phyloP scores from a whole-genome alignment of 2,113 vertebrate species.

The Riparia riparia region DNA sequence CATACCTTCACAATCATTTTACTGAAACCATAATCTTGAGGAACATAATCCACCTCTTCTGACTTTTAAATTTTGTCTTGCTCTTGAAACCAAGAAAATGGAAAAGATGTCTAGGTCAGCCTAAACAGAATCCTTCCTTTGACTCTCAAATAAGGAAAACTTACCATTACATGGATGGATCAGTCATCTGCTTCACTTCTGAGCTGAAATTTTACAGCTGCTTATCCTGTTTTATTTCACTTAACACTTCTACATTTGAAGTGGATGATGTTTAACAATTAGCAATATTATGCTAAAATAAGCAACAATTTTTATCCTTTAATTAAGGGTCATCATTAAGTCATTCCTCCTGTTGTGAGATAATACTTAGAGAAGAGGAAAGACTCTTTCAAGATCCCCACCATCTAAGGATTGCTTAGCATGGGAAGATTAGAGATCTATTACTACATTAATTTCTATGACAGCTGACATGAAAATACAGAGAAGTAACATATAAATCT shows the following conservation, averaged over 20 bases:
- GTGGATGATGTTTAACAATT: background rate
- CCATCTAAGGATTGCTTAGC: background rate
- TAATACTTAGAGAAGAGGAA: background rate
- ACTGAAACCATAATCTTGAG: background rate
- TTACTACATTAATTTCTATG: background rate
- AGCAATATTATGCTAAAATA: slow-evolving; percentile 18
- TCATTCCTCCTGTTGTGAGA: background rate
- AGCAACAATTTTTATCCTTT: background rate
- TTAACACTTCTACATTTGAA: background rate
- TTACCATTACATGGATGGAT: background rate
- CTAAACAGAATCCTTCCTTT: background rate
- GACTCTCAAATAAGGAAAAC: background rate
- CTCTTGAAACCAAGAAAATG: background rate
- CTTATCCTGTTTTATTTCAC: background rate
- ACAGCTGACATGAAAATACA: background rate
- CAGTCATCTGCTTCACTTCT: background rate
- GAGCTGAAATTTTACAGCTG: slow-evolving; percentile 25
- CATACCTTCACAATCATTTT: background rate
- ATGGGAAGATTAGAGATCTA: background rate
- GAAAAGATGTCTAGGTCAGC: background rate
- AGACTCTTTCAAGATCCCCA: background rate
- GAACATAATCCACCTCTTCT: background rate
- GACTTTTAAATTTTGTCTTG: background rate
- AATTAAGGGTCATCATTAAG: background rate
- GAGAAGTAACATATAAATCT: background rate